These are phyloP conservation scores for Lathronympha strigana DNA, from an alignment of 2,888 invertebrate species.

Conservation along the genomic window DNA sequence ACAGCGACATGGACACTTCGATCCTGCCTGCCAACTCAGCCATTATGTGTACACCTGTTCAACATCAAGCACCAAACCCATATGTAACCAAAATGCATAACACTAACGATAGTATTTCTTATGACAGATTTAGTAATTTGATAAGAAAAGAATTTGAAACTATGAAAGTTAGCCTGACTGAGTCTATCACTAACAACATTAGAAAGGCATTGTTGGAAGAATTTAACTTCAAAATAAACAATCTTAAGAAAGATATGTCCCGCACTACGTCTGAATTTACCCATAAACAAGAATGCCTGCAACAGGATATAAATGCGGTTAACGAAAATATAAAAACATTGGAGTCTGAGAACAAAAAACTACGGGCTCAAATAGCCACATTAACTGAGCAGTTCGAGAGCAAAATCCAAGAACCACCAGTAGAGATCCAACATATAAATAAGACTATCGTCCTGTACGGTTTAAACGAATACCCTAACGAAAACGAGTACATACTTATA, in stretches of 20 bases:
- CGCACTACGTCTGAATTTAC: background rate
- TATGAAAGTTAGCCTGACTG: background rate
- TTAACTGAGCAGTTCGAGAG: background rate
- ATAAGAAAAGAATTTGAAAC: background rate
- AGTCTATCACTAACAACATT: background rate
- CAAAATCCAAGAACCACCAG: background rate
- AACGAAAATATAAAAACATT: background rate
- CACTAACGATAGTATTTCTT: background rate
- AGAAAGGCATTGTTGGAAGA: background rate
- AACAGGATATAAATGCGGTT: background rate
- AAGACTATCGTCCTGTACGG: background rate
- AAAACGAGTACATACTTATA: background rate
- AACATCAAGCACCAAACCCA: background rate
- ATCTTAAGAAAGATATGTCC: background rate
- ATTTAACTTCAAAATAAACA: background rate
- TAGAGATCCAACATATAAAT: background rate
- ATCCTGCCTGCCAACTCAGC: no score
- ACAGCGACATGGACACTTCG: no score
- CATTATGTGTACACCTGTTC: background rate
- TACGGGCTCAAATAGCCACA: background rate
- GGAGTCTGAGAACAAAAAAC: background rate
- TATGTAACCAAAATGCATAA: background rate
- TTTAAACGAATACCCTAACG: background rate
- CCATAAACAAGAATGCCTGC: background rate
- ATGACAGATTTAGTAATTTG: background rate